A percentile compares a stretch with the other conserved stretches of the same genome.
Evolutionary conservation across 2,797 vertebrate genomes (phyloP).

Genomic region (Crocidura indochinensis): DNA sequence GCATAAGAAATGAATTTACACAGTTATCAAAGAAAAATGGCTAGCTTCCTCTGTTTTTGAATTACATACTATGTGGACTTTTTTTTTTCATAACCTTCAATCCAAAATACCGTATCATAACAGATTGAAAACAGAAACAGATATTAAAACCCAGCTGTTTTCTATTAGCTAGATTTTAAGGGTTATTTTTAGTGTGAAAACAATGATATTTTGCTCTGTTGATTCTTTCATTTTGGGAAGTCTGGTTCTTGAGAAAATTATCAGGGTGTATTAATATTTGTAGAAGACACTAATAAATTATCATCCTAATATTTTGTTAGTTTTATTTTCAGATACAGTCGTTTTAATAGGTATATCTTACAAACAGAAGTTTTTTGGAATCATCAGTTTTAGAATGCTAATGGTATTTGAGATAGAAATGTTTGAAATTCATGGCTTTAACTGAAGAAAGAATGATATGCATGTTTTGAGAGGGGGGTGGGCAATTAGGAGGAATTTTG

Average conservation of each 20-base stretch:
- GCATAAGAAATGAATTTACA: background rate
- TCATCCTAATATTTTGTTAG: constrained; percentile 16
- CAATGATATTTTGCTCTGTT: constrained; percentile 47
- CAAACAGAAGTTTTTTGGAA: constrained; percentile 11
- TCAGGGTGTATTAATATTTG: background rate
- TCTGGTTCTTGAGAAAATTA: constrained; percentile 18
- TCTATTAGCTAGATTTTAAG: constrained; percentile 61
- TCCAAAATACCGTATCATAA: constrained; percentile 42
- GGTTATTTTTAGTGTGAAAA: constrained; percentile 37
- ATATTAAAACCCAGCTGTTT: constrained; percentile 49
- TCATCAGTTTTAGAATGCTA: constrained; percentile 11
- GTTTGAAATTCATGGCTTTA: constrained; percentile 11
- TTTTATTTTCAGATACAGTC: constrained; percentile 23
- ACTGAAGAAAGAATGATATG: background rate
- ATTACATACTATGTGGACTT: background rate
- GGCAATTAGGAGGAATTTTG: background rate
- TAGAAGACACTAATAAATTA: constrained; percentile 22
- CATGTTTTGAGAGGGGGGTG: too few relatives aligned
- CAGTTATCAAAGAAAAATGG: background rate
- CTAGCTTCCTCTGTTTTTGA: background rate
- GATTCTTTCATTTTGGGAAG: constrained; percentile 67
- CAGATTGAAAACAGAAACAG: constrained; percentile 54
- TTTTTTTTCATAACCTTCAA: constrained; percentile 66
- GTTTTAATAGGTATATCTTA: constrained; percentile 18
- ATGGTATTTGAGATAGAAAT: constrained; percentile 33